These are phyloP conservation scores for Oncorhynchus clarkii DNA, from an alignment of 2,113 vertebrate genomes.

Conservation along the genomic window DNA sequence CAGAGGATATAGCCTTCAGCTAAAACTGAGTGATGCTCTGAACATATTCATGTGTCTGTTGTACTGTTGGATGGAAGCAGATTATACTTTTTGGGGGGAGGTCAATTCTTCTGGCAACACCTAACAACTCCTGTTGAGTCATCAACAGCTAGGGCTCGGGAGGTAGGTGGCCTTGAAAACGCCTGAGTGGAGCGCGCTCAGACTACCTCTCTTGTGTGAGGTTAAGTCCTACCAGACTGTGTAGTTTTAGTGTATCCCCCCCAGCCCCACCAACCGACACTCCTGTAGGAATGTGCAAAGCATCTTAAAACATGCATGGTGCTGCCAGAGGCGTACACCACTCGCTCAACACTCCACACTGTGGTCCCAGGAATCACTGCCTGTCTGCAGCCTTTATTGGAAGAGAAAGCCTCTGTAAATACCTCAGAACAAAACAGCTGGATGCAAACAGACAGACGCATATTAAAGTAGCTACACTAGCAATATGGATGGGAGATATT, in stretches of 20 bases:
- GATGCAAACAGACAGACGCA: constrained; percentile 54
- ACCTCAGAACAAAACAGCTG: constrained; percentile 60
- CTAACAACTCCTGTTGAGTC: constrained; percentile 76
- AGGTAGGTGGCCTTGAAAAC: constrained; percentile 72
- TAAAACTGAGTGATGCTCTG: constrained; percentile 34
- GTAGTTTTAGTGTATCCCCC: constrained; percentile 49
- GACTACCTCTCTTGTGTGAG: constrained; percentile 76
- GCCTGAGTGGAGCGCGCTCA: constrained; percentile 56
- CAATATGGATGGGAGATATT: constrained; percentile 18
- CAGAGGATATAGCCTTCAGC: constrained; percentile 62
- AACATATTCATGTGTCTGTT: neutral
- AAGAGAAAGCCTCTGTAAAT: constrained; percentile 76
- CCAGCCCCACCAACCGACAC: constrained; percentile 67
- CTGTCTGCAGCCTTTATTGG: constrained; percentile 84
- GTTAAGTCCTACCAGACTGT: constrained; percentile 77
- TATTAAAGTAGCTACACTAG: constrained; percentile 4
- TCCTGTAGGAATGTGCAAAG: constrained; percentile 89
- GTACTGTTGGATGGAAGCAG: constrained; percentile 63
- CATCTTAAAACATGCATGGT: constrained; percentile 90
- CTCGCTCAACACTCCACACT: constrained; percentile 75
- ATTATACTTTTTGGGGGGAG: constrained; percentile 50
- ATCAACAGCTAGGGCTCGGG: constrained; percentile 69
- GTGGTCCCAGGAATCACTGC: constrained; percentile 75
- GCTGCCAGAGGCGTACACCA: constrained; percentile 81
- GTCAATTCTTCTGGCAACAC: constrained; percentile 78